Evolutionary conservation across 2,888 invertebrate species (phyloP).

Genomic region (Lycaena phlaeas): DNA sequence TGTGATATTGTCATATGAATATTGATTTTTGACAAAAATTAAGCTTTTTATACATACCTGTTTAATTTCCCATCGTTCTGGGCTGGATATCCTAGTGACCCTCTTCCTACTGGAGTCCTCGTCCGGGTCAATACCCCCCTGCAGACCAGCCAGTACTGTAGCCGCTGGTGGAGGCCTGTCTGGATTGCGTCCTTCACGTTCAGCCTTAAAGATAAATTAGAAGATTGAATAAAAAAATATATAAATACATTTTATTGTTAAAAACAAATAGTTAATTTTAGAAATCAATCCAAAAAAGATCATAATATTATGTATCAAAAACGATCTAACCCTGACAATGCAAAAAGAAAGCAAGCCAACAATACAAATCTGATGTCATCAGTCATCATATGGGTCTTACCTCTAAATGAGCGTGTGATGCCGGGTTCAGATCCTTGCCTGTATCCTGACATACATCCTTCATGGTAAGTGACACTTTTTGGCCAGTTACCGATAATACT

Average conservation of each 20-base stretch:
- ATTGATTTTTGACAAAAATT: too few relatives aligned
- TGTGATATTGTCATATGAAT: too few relatives aligned
- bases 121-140: slow-evolving; percentile 78
- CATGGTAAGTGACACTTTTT: slow-evolving; percentile 96
- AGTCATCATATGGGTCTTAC: too few relatives aligned
- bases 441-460: slow-evolving; percentile 97
- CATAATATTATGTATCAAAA: too few relatives aligned
- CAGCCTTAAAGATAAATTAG: slow-evolving; percentile 47
- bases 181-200: slow-evolving; percentile 88
- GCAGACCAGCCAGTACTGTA: slow-evolving; percentile 67
- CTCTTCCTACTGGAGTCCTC: slow-evolving; percentile 87
- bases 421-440: slow-evolving; percentile 95
- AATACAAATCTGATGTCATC: too few relatives aligned
- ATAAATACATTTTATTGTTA: too few relatives aligned
- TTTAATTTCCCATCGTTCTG: slow-evolving; percentile 98
- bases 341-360: too few relatives aligned
- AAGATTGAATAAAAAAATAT: background rate
- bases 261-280: too few relatives aligned
- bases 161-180: slow-evolving; percentile 85
- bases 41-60: too few relatives aligned
- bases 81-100: slow-evolving; percentile 94
- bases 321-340: too few relatives aligned
- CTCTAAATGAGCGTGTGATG: slow-evolving; percentile 77
- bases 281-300: too few relatives aligned
- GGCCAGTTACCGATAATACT: slow-evolving; percentile 92